Evolutionary conservation across 2,113 vertebrate species (phyloP), one percentile per base, ranked within the genome.

Genomic region (Scartelaos histophorus): DNA sequence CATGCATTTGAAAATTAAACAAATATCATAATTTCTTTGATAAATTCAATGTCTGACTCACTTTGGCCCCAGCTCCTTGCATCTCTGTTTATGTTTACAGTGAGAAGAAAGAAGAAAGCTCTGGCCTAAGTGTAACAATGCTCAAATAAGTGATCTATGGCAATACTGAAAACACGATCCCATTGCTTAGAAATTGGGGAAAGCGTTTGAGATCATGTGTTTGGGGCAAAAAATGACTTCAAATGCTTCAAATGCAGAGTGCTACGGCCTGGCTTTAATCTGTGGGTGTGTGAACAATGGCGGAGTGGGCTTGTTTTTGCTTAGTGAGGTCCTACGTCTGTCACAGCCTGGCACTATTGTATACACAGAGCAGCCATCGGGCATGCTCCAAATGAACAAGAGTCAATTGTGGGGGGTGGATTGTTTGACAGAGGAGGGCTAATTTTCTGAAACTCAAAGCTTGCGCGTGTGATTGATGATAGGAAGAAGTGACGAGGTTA

Each of bases 211-310:
- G 66, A 79, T 69, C 17, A 70, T 71, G 76, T 81, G 80, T 81
- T 84, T 76, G 62, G 69, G 75, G 82, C 78, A 74, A 69, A 82
- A 90, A 76, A 88, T 79, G 61, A 89, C 80, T 69, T 64, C 82
- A 79, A 87, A 88, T 90, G 83, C 79, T 67, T n/a, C 81, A 78
- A 83, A 88, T 89, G 85, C 79, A 86, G 75, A 76, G 45, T 67
- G 67, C 66, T 82, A 79, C 72, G 65, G 82, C 86, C 88, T 90
- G 84, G 82, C 71, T 91, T 85, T 90, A 73, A 91, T 92, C 76
- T 89, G 72, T 81, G 83, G 68, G 76, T 82, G 70, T 24, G 60
- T 57, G 76, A 85, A 88, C 84, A 87, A 89, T 85, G 56, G 76
- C 61, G 47, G 73, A 64, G 76, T 25, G 58, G 65, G 79, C 57